Conservation (phyloP, 1,140 invertebrate genomes). For the Aricia agestis region DNA sequence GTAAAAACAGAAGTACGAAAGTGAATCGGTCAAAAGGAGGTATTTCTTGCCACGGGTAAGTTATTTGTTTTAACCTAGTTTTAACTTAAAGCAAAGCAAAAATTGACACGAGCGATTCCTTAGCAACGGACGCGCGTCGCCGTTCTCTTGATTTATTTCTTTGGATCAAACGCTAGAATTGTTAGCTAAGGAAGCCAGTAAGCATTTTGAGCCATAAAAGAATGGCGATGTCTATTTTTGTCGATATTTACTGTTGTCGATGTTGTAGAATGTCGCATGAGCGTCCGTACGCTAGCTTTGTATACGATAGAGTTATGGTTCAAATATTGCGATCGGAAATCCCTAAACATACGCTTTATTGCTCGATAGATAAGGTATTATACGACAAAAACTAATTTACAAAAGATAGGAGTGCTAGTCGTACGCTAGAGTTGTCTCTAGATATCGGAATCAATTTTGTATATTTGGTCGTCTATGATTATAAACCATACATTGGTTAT, state of each 20-base stretch:
- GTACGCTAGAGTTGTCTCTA: neutral
- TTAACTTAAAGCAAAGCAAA: too few species aligned
- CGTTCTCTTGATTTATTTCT: too few species aligned
- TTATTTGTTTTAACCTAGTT: too few species aligned
- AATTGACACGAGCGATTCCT: too few species aligned
- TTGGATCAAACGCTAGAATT: neutral
- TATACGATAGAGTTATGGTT: slow-evolving; percentile 12
- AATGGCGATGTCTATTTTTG: neutral
- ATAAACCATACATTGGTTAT: neutral
- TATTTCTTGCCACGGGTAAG: too few species aligned
- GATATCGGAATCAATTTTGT: neutral
- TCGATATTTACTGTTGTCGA: neutral
- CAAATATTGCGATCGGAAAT: slow-evolving; percentile 1
- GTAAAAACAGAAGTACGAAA: too few species aligned
- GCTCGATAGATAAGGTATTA: neutral
- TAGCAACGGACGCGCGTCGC: too few species aligned
- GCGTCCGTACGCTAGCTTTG: slow-evolving; percentile 8
- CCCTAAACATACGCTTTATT: slow-evolving; percentile 12
- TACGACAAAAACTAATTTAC: neutral
- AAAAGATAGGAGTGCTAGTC: neutral
- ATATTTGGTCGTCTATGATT: neutral
- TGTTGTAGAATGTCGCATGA: neutral
- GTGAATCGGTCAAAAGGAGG: too few species aligned
- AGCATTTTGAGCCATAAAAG: neutral
- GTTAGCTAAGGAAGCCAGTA: neutral